Base-by-base conservation (phyloP, 2,888 invertebrate genomes). In the Pachymerium ferrugineum region DNA sequence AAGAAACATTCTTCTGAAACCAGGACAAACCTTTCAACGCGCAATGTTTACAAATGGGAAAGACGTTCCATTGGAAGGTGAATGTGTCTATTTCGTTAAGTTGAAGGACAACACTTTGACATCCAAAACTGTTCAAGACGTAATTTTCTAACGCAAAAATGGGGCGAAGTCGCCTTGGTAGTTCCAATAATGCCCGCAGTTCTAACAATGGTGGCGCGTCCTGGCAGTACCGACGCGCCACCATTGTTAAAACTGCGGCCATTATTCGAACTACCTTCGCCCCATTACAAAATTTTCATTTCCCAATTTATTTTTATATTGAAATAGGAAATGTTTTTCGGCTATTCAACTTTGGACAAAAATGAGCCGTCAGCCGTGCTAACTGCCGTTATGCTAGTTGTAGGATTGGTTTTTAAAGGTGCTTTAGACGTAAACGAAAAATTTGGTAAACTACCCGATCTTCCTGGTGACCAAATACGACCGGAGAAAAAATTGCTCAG, bases 11-110 rank as follows among this genome's bases (percentile, higher is more conserved):
- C 83, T 89, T 28, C 73, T 74, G 16, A 75, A 77, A 28, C 70
- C 75, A 5, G 78, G 77, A 72, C 75, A 76, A 42, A 77, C 76
- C 30, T 77, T 80, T 33, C 80, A 78, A 72, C 76, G 82, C 35
- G 72, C 83, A 4, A 78, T 89, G 75, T 83, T 91, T 72, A 87
- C 89, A 0, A 87, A 88, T 80, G 89, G 89, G 22, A 81, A 83
- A 25, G 82, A 84, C 25, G 84, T 87, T 77, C 81, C 85, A 73
- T 84, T 90, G 25, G 84, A 83, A 74, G 90, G 89, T 3, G 85
- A 83, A 78, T 89, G 89, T 81, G 85, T 91, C n/a, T 88, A 88
- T 35, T 87, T 89, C 78, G 89, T 90, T 80, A 87, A 90, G 77
- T 85, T 87, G 16, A 86, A 84, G 77, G 87, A 87, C 75, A 82